Evolutionary conservation across 2,113 vertebrate genomes (phyloP), one percentile per base, ranked within the genome.

Genomic region (Pachypanchax playfairii): DNA sequence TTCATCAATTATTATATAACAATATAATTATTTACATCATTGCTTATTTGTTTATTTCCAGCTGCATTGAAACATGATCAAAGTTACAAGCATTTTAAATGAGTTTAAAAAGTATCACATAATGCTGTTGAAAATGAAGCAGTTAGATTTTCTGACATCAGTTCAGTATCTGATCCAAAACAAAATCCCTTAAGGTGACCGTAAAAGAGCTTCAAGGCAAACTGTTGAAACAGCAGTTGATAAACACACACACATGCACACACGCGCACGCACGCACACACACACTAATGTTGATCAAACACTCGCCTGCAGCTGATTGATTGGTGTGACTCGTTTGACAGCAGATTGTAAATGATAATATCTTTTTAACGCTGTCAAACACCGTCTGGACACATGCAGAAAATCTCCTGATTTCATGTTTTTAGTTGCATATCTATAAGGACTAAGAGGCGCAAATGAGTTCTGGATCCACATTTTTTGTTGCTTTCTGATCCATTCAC

Each of bases 301-400:
- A 48, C 62, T 29, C 4, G 61, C 80, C 80, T 78, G 35, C 12
- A 42, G 82, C 53, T 15, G 35, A 35, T 42, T 15, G 35, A 35
- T 42, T 55, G 80, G 83, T 46, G 80, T 49, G 36, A 54, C 76
- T 52, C 58, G 29, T 53, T 65, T 58, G 46, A 44, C 73, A 25
- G 54, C 31, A 36, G 21, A 0, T 50, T 14, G 9, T 22, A 4
- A 64, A 20, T 53, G 44, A 75, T 35, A 68, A 25, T 9, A 49
- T 53, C 6, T 25, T 33, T 15, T 25, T 17, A 44, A 31, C 31
- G 8, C 7, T 49, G 14, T 54, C 39, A 24, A 53, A 35, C 6
- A 15, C 4, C 26, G 13, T 39, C 13, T 1, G 47, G 39, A 41
- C n/a, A 35, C 26, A n/a, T n/a, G n/a, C n/a, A 24, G 0, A 42